Percentiles rank a stretch among this genome's conserved stretches.
phyloP scores from a whole-genome alignment of 2,797 vertebrate species.

The Kryptopterus vitreolus region DNA sequence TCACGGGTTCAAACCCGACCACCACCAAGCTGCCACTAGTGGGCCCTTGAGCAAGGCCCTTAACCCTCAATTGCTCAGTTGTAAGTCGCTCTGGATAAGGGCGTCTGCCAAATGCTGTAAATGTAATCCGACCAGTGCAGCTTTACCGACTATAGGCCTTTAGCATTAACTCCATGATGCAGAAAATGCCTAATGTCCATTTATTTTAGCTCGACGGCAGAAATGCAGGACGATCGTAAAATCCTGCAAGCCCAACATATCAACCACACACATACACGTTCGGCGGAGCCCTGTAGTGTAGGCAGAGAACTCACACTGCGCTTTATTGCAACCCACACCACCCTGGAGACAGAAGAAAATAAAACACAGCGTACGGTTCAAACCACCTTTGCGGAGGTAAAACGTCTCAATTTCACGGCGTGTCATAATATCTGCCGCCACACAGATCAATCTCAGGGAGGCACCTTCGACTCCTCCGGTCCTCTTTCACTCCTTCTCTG shows the following conservation, averaged over 20 bases:
- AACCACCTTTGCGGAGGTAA: conserved; percentile 44
- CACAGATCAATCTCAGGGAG: conserved; percentile 42
- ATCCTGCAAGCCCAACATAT: conserved; percentile 26
- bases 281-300: conserved; percentile 25
- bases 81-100: too few species aligned
- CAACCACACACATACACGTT: conserved; percentile 21
- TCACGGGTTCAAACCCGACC: too few species aligned
- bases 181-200: neutral
- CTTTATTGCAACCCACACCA: conserved; percentile 41
- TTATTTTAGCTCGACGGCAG: neutral
- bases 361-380: conserved; percentile 36
- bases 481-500: neutral
- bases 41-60: too few species aligned
- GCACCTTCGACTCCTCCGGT: conserved; percentile 25
- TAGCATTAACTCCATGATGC: neutral
- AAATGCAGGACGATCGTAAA: conserved; percentile 16
- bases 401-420: conserved; percentile 44
- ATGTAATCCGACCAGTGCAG: neutral
- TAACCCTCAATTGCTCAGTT: too few species aligned
- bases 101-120: too few species aligned
- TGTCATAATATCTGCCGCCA: conserved; percentile 43
- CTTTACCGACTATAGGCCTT: neutral
- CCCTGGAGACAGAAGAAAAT: conserved; percentile 40
- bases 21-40: too few species aligned
- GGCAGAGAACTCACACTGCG: conserved; percentile 33